phyloP scores from a whole-genome alignment of 2,797 vertebrate genomes.

The Amazonetta brasiliensis region DNA sequence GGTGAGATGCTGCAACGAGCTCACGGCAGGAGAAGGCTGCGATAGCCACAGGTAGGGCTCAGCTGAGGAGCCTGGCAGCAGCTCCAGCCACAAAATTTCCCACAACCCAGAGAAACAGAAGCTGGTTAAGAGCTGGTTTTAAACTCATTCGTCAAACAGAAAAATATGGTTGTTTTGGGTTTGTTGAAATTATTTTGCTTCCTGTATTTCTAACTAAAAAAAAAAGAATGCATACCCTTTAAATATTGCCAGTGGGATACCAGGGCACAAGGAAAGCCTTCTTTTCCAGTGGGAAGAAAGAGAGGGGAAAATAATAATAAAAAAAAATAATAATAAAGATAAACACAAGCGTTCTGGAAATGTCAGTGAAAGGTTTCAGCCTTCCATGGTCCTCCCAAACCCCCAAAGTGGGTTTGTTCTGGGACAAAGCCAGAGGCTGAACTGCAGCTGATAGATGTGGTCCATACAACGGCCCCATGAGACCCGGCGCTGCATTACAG shows the following conservation, averaged over 20 bases:
- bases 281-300: background rate
- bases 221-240: background rate
- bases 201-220: background rate
- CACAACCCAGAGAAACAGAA: background rate
- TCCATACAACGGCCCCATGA: background rate
- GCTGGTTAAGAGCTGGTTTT: background rate
- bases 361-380: background rate
- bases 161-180: background rate
- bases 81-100: background rate
- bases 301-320: background rate
- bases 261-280: background rate
- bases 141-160: background rate
- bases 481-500: background rate
- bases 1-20: background rate
- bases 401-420: background rate
- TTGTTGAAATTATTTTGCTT: background rate
- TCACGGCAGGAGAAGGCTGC: rapidly evolving
- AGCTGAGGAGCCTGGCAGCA: background rate
- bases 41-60: background rate
- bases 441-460: background rate
- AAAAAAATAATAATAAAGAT: background rate
- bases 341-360: background rate
- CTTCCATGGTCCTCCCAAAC: background rate
- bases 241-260: background rate
- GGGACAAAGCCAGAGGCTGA: background rate